A percentile compares a stretch with the other conserved stretches of the same genome.
phyloP scores from a whole-genome alignment of 2,797 vertebrate species.

The Eospalax fontanierii region DNA sequence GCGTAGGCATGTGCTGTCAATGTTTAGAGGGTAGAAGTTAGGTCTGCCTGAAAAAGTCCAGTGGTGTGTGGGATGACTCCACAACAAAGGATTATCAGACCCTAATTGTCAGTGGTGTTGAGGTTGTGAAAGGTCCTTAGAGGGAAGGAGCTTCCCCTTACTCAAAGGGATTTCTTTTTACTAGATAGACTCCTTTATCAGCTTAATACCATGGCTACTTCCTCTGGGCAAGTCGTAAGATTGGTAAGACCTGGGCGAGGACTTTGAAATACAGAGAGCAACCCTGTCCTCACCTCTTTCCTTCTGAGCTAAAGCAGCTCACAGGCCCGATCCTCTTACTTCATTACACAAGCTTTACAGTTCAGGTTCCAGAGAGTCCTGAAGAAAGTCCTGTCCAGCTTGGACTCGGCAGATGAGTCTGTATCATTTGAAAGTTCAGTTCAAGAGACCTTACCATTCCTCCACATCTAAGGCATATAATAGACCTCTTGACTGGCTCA shows the following conservation, averaged over 20 bases:
- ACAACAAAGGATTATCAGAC: not conserved
- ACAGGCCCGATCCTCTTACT: not conserved
- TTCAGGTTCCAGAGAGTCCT: not conserved
- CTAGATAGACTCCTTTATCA: not conserved
- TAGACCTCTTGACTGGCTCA: not conserved
- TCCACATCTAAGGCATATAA: not conserved
- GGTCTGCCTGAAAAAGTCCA: not conserved
- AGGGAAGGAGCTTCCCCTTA: not conserved
- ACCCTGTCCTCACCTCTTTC: not conserved
- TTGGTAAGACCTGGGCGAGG: not conserved
- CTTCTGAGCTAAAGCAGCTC: not conserved
- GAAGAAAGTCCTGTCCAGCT: accelerated
- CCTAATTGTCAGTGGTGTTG: not conserved
- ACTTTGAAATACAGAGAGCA: not conserved
- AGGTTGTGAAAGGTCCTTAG: not conserved
- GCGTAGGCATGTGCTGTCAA: not conserved
- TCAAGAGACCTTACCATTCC: not conserved
- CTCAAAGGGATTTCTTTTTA: not conserved
- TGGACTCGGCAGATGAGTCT: not conserved
- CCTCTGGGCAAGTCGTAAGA: not conserved
- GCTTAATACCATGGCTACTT: accelerated
- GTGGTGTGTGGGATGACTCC: accelerated
- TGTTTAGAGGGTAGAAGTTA: not conserved
- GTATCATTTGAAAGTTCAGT: not conserved
- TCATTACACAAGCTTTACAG: accelerated